Evolutionary conservation across 2,797 vertebrate species (phyloP), one percentile per base, ranked within the genome.

Genomic region (Enteromius afrohamiltoni): DNA sequence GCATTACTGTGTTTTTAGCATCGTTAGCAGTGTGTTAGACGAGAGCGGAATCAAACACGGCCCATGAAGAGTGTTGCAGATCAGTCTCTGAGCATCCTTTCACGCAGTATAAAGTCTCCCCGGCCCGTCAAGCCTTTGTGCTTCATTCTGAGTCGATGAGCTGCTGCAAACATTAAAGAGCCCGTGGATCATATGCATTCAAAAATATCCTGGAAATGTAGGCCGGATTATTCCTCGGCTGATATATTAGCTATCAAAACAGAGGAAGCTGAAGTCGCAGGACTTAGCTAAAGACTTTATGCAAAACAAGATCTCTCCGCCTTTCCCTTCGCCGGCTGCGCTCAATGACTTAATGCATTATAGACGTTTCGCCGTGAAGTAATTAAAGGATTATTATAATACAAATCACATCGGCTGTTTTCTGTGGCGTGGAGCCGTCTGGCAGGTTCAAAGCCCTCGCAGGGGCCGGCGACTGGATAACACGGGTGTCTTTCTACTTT

Each of bases 301-400:
- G 94, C 93, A 94, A 95, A 94, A 91, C 90, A 87, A 88, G 90
- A 92, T 94, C 91, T 92, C 92, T 86, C 89, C 90, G 88, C 91
- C 90, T 92, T 93, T 91, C 92, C 93, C 93, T 93, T 94, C 93
- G 92, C 91, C 90, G 87, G 87, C 92, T 86, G 91, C 90, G 90
- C 89, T 92, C 93, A 93, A 93, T 93, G 91, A 91, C 92, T 93
- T 93, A 94, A 94, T 94, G 91, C 90, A 91, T 91, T 93, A 93
- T 91, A 93, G 92, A 94, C 92, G 89, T 94, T 94, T 93, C 89
- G 86, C 91, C 90, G 89, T 92, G 92, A 93, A 92, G 93, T 91
- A 94, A 95, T 95, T 95, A 95, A 95, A 90, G 93, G 94, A 95
- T 95, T 95, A 95, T 90, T 92, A 80, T 89, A 90, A 92, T 92